Evolutionary conservation across 2,113 vertebrate genomes (phyloP).

Genomic region (Lophochroa leadbeateri): DNA sequence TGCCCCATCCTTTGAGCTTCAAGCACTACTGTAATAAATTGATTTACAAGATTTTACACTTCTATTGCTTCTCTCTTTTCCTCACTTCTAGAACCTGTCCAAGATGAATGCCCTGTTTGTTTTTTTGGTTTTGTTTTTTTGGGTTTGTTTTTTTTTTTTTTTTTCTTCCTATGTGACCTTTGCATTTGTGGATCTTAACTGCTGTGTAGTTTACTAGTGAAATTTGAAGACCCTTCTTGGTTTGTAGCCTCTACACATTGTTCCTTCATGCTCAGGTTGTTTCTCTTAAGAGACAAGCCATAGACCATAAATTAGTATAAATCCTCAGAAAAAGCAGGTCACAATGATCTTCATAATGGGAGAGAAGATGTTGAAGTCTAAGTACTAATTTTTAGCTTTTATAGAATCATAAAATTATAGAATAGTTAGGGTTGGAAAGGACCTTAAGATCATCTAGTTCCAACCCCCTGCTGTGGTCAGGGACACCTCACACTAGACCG

Average conservation of each 20-base stretch:
- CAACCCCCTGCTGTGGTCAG: not conserved
- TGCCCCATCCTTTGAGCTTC: not conserved
- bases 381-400: conserved; percentile 8
- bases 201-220: not conserved
- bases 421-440: not conserved
- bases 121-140: no score
- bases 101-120: not conserved
- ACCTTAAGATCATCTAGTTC: not conserved
- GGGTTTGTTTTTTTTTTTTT: not conserved
- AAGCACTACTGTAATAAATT: not conserved
- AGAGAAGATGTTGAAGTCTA: not conserved
- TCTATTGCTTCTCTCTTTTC: not conserved
- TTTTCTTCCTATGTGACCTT: not conserved
- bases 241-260: not conserved
- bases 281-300: not conserved
- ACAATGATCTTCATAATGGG: not conserved
- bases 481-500: not conserved
- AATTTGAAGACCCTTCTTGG: not conserved
- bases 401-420: not conserved
- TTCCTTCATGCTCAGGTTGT: not conserved
- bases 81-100: not conserved
- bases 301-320: conserved; percentile 8
- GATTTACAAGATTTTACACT: not conserved
- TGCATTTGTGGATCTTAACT: not conserved
- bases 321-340: not conserved